Evolutionary conservation across 2,888 invertebrate genomes (phyloP).

Genomic region (Hymenopus coronatus): DNA sequence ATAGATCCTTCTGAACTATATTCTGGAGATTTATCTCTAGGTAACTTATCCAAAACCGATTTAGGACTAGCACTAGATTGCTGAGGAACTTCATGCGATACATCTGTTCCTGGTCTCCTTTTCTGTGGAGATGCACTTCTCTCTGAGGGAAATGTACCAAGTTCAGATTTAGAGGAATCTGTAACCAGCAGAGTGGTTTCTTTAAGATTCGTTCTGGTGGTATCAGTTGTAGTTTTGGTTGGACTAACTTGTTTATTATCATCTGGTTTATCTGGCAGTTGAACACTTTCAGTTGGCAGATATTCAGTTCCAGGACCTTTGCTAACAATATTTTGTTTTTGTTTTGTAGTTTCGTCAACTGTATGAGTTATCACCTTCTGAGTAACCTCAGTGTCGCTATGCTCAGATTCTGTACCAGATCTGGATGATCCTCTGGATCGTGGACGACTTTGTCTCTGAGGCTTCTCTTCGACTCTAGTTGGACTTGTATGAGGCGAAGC

Average conservation of each 20-base stretch:
- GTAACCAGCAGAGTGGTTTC: neutral
- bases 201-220: neutral
- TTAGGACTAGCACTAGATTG: neutral
- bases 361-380: neutral
- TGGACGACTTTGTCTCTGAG: conserved; percentile 33
- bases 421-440: conserved; percentile 31
- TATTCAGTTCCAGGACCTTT: neutral
- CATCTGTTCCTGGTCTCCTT: neutral
- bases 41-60: conserved; percentile 9
- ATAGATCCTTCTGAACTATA: conserved; percentile 43
- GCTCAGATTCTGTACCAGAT: conserved; percentile 26
- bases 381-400: conserved; percentile 17
- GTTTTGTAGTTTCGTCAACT: neutral
- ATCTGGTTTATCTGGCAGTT: neutral
- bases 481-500: conserved; percentile 56
- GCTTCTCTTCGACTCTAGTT: conserved; percentile 43
- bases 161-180: neutral
- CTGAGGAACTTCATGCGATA: neutral
- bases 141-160: neutral
- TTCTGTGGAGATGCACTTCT: neutral
- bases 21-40: conserved; percentile 40
- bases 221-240: neutral
- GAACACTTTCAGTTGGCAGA: neutral
- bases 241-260: neutral
- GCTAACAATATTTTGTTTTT: neutral